Evolutionary conservation across 2,113 vertebrate species (phyloP).

Genomic region (Nycticorax nycticorax): DNA sequence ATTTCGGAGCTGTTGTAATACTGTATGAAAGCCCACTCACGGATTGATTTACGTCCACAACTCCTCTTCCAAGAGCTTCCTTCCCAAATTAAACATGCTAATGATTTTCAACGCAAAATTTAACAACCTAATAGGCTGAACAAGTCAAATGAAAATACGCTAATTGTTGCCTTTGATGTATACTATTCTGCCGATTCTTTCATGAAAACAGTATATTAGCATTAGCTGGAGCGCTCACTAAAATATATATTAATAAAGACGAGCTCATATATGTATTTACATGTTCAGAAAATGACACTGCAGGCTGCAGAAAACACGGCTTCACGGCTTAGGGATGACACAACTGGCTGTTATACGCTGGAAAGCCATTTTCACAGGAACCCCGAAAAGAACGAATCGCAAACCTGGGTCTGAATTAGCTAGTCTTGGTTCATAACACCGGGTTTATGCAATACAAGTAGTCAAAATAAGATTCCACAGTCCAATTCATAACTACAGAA

Average conservation of each 20-base stretch:
- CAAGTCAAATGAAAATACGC: constrained; percentile 41
- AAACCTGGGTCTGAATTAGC: constrained; percentile 1
- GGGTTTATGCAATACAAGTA: neutral
- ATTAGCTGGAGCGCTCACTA: constrained; percentile 22
- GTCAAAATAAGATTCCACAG: constrained; percentile 1
- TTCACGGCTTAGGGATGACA: neutral
- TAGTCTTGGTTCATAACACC: neutral
- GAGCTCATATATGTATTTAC: neutral
- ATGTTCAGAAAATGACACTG: neutral
- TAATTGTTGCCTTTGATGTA: constrained; percentile 57
- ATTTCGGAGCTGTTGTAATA: neutral
- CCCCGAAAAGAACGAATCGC: neutral
- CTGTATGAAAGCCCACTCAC: neutral
- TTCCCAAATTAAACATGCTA: constrained; percentile 51
- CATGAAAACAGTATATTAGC: constrained; percentile 31
- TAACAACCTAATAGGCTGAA: constrained; percentile 55
- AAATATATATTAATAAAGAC: constrained; percentile 31
- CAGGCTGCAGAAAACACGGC: neutral
- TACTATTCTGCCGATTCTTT: constrained; percentile 50
- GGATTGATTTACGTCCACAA: constrained; percentile 33
- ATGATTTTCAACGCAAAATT: constrained; percentile 69
- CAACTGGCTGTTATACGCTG: neutral
- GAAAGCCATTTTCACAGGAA: neutral
- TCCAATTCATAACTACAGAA: constrained; percentile 26
- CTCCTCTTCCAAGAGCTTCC: constrained; percentile 39